Base-by-base conservation (phyloP, 2,113 vertebrate genomes). In the Hippocampus zosterae region DNA sequence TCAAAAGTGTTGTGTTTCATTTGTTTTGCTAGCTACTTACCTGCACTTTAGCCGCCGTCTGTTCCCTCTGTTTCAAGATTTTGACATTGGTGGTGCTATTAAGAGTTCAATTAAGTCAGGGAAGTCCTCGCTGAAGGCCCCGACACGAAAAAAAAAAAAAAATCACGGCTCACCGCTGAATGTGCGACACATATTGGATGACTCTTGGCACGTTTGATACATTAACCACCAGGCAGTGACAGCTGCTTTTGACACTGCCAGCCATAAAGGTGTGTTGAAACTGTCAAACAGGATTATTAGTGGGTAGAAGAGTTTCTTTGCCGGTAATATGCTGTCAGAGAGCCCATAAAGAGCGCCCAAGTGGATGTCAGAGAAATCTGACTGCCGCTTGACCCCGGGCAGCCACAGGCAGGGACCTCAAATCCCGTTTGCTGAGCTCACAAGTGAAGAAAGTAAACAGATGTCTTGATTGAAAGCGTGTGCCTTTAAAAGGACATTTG, bases 301-400 rank as follows among this genome's bases (percentile, higher is more conserved):
- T 81, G 73, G 71, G 55, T 13, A 12, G 55, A 73, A 27, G 67
- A 57, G 40, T 18, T 63, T 73, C 68, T 67, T 76, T 81, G 65
- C 68, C 71, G 76, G 68, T 81, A 83, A 86, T 80, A 75, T 75
- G 71, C 68, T 60, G 75, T 80, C 84, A 86, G 1, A 78, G 69
- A 8, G 46, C 46, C 72, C 81, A 25, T 70, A 48, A 72, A 50
- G 67, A 77, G 19, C 21, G 68, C 72, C 77, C 0, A 6, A 68
- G 62, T 68, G 74, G 70, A 77, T 67, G 1, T 50, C 65, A 74
- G 71, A 79, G 72, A 74, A 60, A 70, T 69, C 79, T 77, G 81
- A 80, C 83, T 84, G 65, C 48, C 69, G 61, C 44, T 65, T 84
- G 81, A 84, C 78, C 81, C 56, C 29, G 19, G 42, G 70, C 25